Conservation (phyloP, 2,888 invertebrate genomes). For the Agrilus mali region DNA sequence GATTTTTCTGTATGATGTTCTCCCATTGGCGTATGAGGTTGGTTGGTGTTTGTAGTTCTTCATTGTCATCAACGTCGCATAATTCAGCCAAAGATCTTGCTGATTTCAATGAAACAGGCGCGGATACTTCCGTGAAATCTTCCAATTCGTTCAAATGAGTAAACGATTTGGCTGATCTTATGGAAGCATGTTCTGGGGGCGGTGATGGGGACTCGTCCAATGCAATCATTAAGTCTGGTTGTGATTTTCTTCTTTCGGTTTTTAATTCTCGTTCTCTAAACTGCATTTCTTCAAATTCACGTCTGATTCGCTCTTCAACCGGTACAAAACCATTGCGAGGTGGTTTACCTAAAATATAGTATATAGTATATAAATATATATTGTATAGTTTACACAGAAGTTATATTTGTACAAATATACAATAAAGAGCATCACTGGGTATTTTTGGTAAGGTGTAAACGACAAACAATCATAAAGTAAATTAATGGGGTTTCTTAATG, state of each 20-base stretch:
- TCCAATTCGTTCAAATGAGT: slow-evolving; percentile 10
- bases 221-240: slow-evolving; percentile 48
- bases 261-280: slow-evolving; percentile 41
- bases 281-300: slow-evolving; percentile 75
- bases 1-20: slow-evolving; percentile 56
- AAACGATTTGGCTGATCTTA: slow-evolving; percentile 9
- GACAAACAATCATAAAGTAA: too few relatives aligned
- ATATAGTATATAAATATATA: too few relatives aligned
- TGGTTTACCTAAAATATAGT: slow-evolving; percentile 41
- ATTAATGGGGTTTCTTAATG: too few relatives aligned
- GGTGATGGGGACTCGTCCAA: slow-evolving; percentile 37
- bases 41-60: slow-evolving; percentile 41
- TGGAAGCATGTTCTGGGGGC: slow-evolving; percentile 27
- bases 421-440: too few relatives aligned
- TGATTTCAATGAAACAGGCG: slow-evolving; percentile 38
- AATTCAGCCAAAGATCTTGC: slow-evolving; percentile 56
- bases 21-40: slow-evolving; percentile 75
- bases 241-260: slow-evolving; percentile 50
- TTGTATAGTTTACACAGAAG: too few relatives aligned
- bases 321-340: slow-evolving; percentile 68
- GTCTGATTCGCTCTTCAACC: slow-evolving; percentile 79
- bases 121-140: slow-evolving; percentile 9
- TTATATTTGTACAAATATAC: too few relatives aligned
- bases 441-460: too few relatives aligned
- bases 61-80: slow-evolving; percentile 51